Evolutionary conservation across 2,113 vertebrate species (phyloP).

Genomic region (Cervus canadensis): DNA sequence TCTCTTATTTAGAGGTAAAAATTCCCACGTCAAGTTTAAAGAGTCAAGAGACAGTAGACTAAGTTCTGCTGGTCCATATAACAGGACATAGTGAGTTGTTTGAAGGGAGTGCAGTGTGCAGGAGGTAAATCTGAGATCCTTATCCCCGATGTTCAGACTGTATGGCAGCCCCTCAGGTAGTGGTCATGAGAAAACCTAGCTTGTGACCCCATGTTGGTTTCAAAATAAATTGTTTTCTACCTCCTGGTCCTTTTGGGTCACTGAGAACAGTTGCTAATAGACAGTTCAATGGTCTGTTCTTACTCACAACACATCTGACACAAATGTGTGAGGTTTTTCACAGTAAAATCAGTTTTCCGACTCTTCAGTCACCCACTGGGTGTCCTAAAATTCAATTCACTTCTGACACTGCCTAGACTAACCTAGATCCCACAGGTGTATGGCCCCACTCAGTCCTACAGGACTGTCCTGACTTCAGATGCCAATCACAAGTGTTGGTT

Average conservation of each 20-base stretch:
- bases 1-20: not conserved
- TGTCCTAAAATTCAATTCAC: not conserved
- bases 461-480: not conserved
- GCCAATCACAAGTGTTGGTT: not conserved
- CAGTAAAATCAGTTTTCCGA: not conserved
- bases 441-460: not conserved
- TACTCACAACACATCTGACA: not conserved
- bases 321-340: not conserved
- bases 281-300: not conserved
- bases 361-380: not conserved
- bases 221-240: not conserved
- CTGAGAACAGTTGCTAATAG: not conserved
- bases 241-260: not conserved
- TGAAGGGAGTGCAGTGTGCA: not conserved
- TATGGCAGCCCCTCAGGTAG: not conserved
- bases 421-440: not conserved
- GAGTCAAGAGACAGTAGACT: no score
- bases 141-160: accelerated
- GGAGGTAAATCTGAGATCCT: not conserved
- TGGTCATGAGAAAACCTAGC: not conserved
- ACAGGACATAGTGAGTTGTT: not conserved
- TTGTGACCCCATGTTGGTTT: not conserved
- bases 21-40: not conserved
- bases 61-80: no score
- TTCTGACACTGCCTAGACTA: not conserved